Evolutionary conservation across 2,113 vertebrate genomes (phyloP), one percentile per base, ranked within the genome.

Genomic region (Euleptes europaea): DNA sequence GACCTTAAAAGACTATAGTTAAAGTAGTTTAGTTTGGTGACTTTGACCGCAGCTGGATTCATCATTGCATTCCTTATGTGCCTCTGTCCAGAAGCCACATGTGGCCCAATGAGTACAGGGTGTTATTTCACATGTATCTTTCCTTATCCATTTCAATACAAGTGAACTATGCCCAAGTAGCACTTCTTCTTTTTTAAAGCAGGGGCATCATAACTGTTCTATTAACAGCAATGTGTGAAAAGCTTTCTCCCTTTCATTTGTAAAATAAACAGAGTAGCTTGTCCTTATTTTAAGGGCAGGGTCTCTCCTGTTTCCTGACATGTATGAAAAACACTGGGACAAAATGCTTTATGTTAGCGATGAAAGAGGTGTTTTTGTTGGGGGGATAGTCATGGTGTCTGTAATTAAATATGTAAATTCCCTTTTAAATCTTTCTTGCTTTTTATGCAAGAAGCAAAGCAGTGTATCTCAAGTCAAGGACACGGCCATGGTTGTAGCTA

Each of bases 401-500:
- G 89, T 78, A 67, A 57, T 86, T 85, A 89, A 88, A 14, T 75
- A 88, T 66, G 49, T 78, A 70, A 79, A 88, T 67, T 71, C 82
- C 87, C 91, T 93, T 94, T 88, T 82, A 94, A 95, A 90, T 83
- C 3, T 33, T 87, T 92, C 93, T 94, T 87, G 89, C 86, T 80
- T 94, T 94, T 93, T 87, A 86, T 87, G 72, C 73, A 90, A 90
- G 85, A 93, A 94, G 91, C 88, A 86, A 73, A 88, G 85, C 38
- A 78, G 66, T 84, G 73, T 91, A 90, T 88, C 88, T 38, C 65
- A 65, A 86, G 86, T 91, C 94, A 95, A 96, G 93, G 95, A 95
- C 91, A 89, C 49, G 47, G 86, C 76, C 49, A 88, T 95, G 88
- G 90, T 97, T 94, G 95, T 94, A 93, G 95, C 96, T 92, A 96